Conservation (phyloP, 2,888 invertebrate genomes). For the Incurvaria masculella region DNA sequence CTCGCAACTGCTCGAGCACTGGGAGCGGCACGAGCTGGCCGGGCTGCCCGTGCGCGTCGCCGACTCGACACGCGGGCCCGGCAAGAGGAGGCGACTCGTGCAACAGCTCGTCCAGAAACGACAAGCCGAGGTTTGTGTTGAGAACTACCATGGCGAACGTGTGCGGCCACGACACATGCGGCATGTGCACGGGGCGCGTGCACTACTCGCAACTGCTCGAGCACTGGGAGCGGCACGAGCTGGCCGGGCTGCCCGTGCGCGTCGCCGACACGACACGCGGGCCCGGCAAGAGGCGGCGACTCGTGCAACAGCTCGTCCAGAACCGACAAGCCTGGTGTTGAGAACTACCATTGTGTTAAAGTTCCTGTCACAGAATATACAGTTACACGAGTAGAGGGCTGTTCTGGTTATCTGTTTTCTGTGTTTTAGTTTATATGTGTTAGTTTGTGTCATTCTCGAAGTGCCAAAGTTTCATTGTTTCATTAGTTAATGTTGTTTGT, state of each 20-base stretch:
- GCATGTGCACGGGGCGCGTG: slow-evolving; percentile 12
- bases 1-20: slow-evolving; percentile 22
- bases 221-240: slow-evolving; percentile 29
- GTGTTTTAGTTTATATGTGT: too few relatives aligned
- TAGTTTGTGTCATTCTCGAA: too few relatives aligned
- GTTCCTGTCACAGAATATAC: too few relatives aligned
- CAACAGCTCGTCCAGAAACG: slow-evolving; percentile 9
- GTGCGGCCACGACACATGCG: slow-evolving; percentile 19
- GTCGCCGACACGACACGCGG: background rate
- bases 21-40: slow-evolving; percentile 24
- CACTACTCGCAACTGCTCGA: slow-evolving; percentile 13
- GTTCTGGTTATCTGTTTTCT: too few relatives aligned
- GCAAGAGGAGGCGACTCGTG: background rate
- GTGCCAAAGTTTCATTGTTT: too few relatives aligned
- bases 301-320: slow-evolving; percentile 7
- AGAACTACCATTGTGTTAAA: too few relatives aligned
- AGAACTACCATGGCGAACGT: fast-evolving
- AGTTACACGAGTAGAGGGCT: too few relatives aligned
- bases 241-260: background rate
- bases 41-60: background rate
- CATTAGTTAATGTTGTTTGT: too few relatives aligned
- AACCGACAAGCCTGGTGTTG: too few relatives aligned
- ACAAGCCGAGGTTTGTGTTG: too few relatives aligned
- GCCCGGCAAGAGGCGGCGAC: background rate
- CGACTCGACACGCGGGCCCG: background rate